Conservation (phyloP, 2,888 invertebrate genomes). For the Abrostola tripartita region DNA sequence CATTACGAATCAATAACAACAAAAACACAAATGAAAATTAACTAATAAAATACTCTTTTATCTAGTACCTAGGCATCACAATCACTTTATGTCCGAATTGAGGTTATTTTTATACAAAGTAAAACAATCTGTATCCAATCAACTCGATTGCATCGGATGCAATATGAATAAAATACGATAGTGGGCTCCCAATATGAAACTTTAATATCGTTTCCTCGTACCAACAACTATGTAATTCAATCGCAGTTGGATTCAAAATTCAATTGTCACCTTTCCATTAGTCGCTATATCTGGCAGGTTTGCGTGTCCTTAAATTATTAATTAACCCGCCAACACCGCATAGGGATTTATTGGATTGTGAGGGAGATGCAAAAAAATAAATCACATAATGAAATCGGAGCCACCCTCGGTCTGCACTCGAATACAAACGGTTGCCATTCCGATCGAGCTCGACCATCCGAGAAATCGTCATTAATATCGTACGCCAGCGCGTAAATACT, state of each 20-base stretch:
- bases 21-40: not conserved
- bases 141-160: conserved; percentile 19
- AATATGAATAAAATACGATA: conserved; percentile 41
- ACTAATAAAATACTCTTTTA: conserved; percentile 1
- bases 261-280: conserved; percentile 65
- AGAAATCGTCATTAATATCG: conserved; percentile 83
- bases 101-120: conserved; percentile 7
- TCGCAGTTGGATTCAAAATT: conserved; percentile 46
- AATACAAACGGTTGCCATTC: conserved; percentile 72
- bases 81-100: conserved; percentile 5
- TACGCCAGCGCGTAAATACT: conserved; percentile 60
- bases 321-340: conserved; percentile 79
- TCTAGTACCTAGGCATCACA: conserved; percentile 1
- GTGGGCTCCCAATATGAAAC: conserved; percentile 26
- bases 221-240: conserved; percentile 24
- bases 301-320: conserved; percentile 81
- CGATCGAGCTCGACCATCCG: conserved; percentile 71
- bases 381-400: conserved; percentile 82
- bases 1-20: no score
- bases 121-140: conserved; percentile 30
- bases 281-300: conserved; percentile 55
- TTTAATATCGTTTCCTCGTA: conserved; percentile 11
- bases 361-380: conserved; percentile 77
- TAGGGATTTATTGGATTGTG: conserved; percentile 79
- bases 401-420: conserved; percentile 65